A percentile compares a stretch with the other conserved stretches of the same genome.
Conservation (phyloP, 2,113 vertebrate genomes). For the Bombycilla garrulus region DNA sequence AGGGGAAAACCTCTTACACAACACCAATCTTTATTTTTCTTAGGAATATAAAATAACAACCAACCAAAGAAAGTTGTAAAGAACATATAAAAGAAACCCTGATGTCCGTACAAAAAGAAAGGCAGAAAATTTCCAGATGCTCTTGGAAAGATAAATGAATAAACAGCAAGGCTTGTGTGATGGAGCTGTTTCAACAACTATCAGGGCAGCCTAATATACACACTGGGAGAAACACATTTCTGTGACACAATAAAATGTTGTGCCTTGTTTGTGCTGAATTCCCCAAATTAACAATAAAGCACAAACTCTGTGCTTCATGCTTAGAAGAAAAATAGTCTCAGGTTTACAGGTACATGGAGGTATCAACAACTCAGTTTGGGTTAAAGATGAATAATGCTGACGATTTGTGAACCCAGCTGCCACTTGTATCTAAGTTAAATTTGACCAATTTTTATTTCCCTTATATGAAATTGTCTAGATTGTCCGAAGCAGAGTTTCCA, state of each 20-base stretch:
- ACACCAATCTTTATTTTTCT: not conserved
- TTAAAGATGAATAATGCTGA: not conserved
- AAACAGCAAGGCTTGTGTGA: not conserved
- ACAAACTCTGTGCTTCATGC: not conserved
- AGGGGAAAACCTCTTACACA: not conserved
- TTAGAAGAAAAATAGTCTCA: slow-evolving; percentile 5
- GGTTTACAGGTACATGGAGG: not conserved
- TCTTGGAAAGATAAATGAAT: not conserved
- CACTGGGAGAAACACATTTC: not conserved
- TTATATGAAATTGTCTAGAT: not conserved
- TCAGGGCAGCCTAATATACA: not conserved
- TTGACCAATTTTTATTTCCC: not conserved
- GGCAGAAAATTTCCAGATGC: not conserved
- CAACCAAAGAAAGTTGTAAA: not conserved
- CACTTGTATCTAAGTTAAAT: not conserved
- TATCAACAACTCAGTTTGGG: not conserved
- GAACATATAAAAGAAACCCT: not conserved
- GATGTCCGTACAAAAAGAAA: not conserved
- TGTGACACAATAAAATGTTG: not conserved
- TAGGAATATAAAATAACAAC: not conserved
- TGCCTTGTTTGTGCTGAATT: slow-evolving; percentile 21
- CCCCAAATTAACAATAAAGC: not conserved
- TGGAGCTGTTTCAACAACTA: not conserved
- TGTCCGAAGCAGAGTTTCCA: not conserved
- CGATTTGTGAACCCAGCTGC: not conserved